Evolutionary conservation across 1,140 invertebrate species (phyloP).

Genomic region (Pollicipes pollicipes): DNA sequence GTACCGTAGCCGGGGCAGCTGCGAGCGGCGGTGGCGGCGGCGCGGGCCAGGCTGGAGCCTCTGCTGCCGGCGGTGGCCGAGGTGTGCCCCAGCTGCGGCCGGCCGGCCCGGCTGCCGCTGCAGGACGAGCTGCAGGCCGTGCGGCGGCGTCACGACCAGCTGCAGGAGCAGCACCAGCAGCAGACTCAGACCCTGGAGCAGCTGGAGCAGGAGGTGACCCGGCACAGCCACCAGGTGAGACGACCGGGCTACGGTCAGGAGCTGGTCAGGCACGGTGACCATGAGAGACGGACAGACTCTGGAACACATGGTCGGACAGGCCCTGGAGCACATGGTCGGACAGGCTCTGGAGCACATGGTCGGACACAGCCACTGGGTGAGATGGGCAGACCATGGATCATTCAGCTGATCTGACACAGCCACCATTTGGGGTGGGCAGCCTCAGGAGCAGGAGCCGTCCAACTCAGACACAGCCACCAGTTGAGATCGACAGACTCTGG

Average conservation of each 20-base stretch:
- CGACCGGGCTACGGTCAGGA: too few species aligned
- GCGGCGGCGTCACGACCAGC: not conserved
- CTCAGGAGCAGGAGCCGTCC: too few species aligned
- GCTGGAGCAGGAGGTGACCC: conserved; percentile 15
- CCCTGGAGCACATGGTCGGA: too few species aligned
- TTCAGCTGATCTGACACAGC: too few species aligned
- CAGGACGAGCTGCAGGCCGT: not conserved
- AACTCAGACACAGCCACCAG: too few species aligned
- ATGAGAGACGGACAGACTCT: too few species aligned
- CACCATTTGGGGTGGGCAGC: too few species aligned
- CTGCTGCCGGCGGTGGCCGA: conserved; percentile 13
- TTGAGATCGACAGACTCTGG: too few species aligned
- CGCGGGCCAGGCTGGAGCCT: not conserved
- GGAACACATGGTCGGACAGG: too few species aligned
- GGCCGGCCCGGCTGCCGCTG: not conserved
- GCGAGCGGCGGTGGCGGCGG: not conserved
- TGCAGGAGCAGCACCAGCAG: not conserved
- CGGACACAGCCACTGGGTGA: too few species aligned
- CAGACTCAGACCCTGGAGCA: not conserved
- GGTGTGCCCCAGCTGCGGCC: conserved; percentile 42
- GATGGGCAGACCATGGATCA: too few species aligned
- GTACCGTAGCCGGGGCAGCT: not conserved
- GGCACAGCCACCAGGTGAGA: conserved; percentile 15
- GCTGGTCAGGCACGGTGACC: not conserved
- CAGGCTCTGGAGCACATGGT: too few species aligned